These are phyloP conservation scores for Malaclemys terrapin DNA, from an alignment of 2,113 vertebrate species.

Conservation along the genomic window DNA sequence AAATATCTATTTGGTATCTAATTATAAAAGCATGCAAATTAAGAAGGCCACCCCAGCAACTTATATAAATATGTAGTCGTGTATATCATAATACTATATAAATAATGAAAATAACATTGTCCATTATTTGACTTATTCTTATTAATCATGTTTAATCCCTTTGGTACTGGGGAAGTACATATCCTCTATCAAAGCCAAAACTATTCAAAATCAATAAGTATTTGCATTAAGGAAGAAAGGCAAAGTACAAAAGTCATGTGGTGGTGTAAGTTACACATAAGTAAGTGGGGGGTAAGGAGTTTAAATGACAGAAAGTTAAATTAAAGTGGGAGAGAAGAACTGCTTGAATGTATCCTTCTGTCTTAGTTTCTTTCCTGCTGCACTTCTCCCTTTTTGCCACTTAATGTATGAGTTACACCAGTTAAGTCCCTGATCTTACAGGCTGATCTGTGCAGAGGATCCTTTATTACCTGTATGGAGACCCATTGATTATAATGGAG, in stretches of 20 bases:
- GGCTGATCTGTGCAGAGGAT: neutral
- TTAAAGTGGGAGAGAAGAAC: neutral
- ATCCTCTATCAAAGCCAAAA: neutral
- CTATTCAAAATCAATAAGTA: neutral
- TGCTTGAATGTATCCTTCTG: neutral
- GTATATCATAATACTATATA: neutral
- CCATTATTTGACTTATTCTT: no score
- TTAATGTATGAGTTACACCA: neutral
- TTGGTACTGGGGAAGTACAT: neutral
- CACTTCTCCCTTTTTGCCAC: neutral
- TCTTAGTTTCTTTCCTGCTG: neutral
- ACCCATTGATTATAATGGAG: neutral
- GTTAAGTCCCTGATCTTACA: neutral
- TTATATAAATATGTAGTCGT: neutral
- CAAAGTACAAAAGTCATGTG: neutral
- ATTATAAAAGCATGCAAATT: neutral
- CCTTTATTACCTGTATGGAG: neutral
- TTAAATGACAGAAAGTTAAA: neutral
- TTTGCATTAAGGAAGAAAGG: neutral
- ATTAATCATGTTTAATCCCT: neutral
- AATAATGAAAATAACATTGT: no score
- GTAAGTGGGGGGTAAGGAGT: no score
- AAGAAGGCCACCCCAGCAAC: neutral
- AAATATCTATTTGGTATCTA: neutral
- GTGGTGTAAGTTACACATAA: no score